phyloP scores from a whole-genome alignment of 1,140 invertebrate genomes.

The Tribolium madens region DNA sequence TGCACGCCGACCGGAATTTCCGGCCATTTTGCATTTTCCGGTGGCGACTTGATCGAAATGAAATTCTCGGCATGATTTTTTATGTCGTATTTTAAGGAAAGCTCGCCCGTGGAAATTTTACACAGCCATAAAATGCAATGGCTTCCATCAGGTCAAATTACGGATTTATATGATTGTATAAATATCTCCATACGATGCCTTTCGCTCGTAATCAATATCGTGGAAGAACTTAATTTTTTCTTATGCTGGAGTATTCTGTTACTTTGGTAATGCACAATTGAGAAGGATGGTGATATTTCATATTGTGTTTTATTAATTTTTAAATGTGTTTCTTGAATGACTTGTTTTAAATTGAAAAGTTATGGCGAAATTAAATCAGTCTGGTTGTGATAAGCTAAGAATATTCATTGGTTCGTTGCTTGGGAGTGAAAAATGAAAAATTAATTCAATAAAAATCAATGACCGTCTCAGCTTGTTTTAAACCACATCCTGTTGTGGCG shows the following conservation, averaged over 20 bases:
- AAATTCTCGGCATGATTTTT: not conserved
- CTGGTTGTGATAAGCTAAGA: not conserved
- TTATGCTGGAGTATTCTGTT: not conserved
- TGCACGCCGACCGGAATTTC: not conserved
- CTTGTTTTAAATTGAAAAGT: too few species aligned
- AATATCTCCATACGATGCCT: not conserved
- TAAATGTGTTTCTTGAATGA: not conserved
- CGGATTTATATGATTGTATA: not conserved
- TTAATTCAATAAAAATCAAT: not conserved
- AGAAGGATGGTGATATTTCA: not conserved
- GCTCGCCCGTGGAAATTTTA: not conserved
- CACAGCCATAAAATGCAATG: not conserved
- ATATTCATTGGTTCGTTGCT: not conserved
- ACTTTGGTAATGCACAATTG: not conserved
- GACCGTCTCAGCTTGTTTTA: not conserved
- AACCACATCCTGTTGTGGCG: not conserved
- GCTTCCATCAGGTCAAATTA: not conserved
- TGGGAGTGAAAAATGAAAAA: not conserved
- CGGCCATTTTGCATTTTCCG: not conserved
- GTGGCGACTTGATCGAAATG: too few species aligned
- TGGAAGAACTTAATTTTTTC: constrained; percentile 14
- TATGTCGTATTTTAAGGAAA: not conserved
- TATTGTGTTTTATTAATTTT: not conserved
- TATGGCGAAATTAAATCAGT: too few species aligned
- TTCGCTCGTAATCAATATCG: constrained; percentile 22